These are phyloP conservation scores for Oreotrochilus melanogaster DNA, from an alignment of 2,113 vertebrate genomes.

Conservation along the genomic window DNA sequence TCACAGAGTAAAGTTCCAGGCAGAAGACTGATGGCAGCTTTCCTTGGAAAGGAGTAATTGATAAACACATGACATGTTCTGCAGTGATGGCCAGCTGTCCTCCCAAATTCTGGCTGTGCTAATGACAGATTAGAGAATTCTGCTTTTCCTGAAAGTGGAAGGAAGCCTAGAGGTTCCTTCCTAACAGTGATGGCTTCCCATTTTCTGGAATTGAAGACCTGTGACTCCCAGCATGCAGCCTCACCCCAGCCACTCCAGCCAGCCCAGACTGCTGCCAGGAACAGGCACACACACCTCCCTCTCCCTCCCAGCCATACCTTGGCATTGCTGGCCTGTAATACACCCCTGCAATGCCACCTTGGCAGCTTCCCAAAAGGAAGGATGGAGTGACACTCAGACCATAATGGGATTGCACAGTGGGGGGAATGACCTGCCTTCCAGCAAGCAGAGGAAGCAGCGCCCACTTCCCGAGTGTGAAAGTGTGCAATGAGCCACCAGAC, in stretches of 20 bases:
- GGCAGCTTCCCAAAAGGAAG: conserved; percentile 61
- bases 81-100: background rate
- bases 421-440: conserved; percentile 68
- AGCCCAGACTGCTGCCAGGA: background rate
- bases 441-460: conserved; percentile 34
- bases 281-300: background rate
- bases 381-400: conserved; percentile 61
- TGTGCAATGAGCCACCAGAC: background rate
- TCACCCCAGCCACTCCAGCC: background rate
- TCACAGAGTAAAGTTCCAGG: background rate
- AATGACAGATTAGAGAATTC: background rate
- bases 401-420: conserved; percentile 75
- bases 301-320: background rate
- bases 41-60: background rate
- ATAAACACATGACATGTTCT: background rate
- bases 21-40: background rate
- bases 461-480: background rate
- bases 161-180: background rate
- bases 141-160: background rate
- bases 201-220: background rate
- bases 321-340: background rate
- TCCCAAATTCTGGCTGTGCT: background rate
- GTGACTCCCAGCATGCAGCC: background rate
- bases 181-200: background rate
- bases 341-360: conserved; percentile 47